Evolutionary conservation across 2,888 invertebrate genomes (phyloP), one percentile per base, ranked within the genome.

Genomic region (Synergus japonicus): DNA sequence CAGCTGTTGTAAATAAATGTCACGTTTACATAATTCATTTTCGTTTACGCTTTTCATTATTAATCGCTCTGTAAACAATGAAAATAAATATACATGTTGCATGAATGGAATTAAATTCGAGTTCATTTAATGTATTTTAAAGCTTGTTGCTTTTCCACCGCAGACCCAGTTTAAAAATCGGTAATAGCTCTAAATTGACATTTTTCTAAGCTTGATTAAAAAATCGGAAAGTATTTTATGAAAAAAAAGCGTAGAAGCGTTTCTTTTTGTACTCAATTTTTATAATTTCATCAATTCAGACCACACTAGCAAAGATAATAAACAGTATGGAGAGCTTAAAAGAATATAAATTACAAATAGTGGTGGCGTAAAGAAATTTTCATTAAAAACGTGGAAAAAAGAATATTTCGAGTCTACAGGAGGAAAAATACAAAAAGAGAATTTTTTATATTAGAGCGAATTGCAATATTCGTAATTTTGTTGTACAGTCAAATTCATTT

Each of bases 1-100:
- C 73, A 73, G 73, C 73, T 73, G 73, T 73, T 73, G 73, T 73
- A 73, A 54, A 73, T 73, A 73, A 54, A 73, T 73, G 73, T 73
- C 54, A 73, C 37, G 54, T 73, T 73, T 73, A 69, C 69, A 69
- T 49, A 54, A 73, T 73, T 54, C 49, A 73, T 73, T 73, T 73
- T 73, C 54, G 37, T 73, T 73, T 73, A 54, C 73, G 49, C 73
- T n/a, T 54, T 73, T 54, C 73, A 73, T 73, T 41, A 73, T 37
- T 73, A 73, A 54, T 73, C 54, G 54, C n/a, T 41, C 15, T 9
- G 49, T 49, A 73, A 69, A 73, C 73, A 73, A 73, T 54, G 54
- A 73, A 73, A 54, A 73, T 73, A 73, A 73, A 73, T 54, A 73
- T 54, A 54, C 54, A 73, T 73, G 73, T 54, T 73, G 54, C 73